A percentile compares a stretch with the other conserved stretches of the same genome.
These are phyloP conservation scores for Monomorium pharaonis DNA, from an alignment of 1,140 invertebrate species.

Conservation along the genomic window DNA sequence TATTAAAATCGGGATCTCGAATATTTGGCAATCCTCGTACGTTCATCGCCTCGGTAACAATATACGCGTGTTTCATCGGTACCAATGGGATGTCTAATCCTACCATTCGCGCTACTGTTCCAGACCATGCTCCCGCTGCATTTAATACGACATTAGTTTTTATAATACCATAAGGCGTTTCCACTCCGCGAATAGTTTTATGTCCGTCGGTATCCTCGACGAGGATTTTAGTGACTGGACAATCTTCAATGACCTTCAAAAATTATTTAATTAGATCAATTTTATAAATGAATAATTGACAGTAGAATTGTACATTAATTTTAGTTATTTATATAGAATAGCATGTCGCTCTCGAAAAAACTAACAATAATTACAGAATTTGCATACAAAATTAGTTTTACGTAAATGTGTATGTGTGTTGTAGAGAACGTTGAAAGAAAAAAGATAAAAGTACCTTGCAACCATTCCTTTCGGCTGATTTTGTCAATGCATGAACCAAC, in stretches of 20 bases:
- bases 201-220: constrained; percentile 87
- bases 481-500: constrained; percentile 90
- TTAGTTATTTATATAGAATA: not conserved
- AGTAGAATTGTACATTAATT: not conserved
- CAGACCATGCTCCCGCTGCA: constrained; percentile 92
- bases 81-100: constrained; percentile 90
- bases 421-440: not conserved
- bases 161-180: constrained; percentile 90
- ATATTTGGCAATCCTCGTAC: constrained; percentile 92
- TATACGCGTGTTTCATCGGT: constrained; percentile 95
- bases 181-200: constrained; percentile 90
- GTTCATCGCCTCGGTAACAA: constrained; percentile 92
- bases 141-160: constrained; percentile 91
- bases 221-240: constrained; percentile 89
- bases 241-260: constrained; percentile 90
- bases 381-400: not conserved
- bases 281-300: not conserved
- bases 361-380: not conserved
- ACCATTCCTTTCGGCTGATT: constrained; percentile 89
- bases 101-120: constrained; percentile 89
- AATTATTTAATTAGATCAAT: constrained; percentile 25
- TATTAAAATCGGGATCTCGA: constrained; percentile 92
- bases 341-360: not conserved
- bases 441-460: constrained; percentile 86
- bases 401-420: not conserved